A percentile compares a stretch with the other conserved stretches of the same genome.
These are phyloP conservation scores for Stratiolaelaps scimitus DNA, from an alignment of 1,140 invertebrate genomes.

Conservation along the genomic window DNA sequence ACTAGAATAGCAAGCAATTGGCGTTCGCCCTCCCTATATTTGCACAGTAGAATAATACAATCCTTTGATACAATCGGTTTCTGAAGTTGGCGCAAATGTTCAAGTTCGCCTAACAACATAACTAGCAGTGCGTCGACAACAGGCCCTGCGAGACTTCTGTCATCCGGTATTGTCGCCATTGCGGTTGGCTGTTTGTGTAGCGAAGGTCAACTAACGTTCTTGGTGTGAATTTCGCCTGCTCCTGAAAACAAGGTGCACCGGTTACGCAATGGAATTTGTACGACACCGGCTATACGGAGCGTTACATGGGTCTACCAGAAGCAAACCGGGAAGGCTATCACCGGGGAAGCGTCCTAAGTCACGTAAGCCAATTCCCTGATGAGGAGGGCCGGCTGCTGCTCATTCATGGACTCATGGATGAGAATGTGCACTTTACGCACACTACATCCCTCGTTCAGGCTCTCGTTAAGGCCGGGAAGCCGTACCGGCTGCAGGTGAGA, in stretches of 20 bases:
- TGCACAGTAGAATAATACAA: too few species aligned
- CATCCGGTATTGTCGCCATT: too few species aligned
- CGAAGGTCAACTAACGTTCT: not conserved
- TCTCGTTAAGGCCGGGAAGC: constrained; percentile 79
- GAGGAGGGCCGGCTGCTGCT: constrained; percentile 90
- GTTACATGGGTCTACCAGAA: constrained; percentile 88
- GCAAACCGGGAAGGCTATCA: constrained; percentile 63
- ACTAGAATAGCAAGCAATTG: not conserved
- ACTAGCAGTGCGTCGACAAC: too few species aligned
- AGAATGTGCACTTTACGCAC: constrained; percentile 98
- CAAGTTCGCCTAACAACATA: too few species aligned
- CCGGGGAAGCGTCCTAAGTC: constrained; percentile 59
- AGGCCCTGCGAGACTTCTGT: too few species aligned
- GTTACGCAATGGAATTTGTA: constrained; percentile 91
- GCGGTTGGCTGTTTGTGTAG: too few species aligned
- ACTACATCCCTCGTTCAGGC: constrained; percentile 79
- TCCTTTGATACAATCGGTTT: too few species aligned
- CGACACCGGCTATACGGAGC: constrained; percentile 89
- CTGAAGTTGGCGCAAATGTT: too few species aligned
- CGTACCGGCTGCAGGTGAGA: constrained; percentile 75
- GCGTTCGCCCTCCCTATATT: too few species aligned
- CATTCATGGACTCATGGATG: constrained; percentile 93
- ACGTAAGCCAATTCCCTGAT: constrained; percentile 74
- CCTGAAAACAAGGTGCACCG: constrained; percentile 74
- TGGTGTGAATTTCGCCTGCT: too few species aligned